Base-by-base conservation (phyloP, 2,797 vertebrate species). In the Vultur gryphus region DNA sequence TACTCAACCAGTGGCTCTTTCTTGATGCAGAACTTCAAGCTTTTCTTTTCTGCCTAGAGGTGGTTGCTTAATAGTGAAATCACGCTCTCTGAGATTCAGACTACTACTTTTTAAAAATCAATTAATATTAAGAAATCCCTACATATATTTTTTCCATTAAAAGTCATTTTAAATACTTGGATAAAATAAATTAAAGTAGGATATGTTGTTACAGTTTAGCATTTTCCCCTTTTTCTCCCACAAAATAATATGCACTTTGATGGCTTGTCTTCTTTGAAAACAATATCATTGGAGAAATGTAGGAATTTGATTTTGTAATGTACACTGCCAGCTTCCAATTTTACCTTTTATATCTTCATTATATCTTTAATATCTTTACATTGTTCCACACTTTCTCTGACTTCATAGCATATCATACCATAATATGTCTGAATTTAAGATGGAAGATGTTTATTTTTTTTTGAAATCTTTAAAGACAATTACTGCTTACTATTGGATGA, bases 131-230 rank as follows among this genome's bases (percentile, higher is more conserved):
- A 48, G 52, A 76, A 71, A 17, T 1, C 0, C 7, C 3, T 39
- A 1, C 21, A 2, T 43, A 8, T 26, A 16, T 43, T n/a, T 52
- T 54, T 78, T 19, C 5, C 7, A 15, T 29, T 23, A 72, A 61
- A 85, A 49, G 1, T 43, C 0, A 49, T 55, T 69, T 72, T 14
- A 29, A 82, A 64, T 43, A n/a, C 2, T n/a, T 55, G 4, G 2
- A n/a, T 52, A 44, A 43, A 88, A 69, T 35, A 69, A 66, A 39
- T 35, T 43, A 20, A 54, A 29, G 4, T 9, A 35, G 2, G 3
- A n/a, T 54, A n/a, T 35, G 1, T 11, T 62, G 24, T 44, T 33
- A 17, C 2, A 39, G 1, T 69, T 65, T 35, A 66, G 0, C 6
- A 44, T 58, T 84, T 73, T 11, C 33, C 11, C 2, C 13, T 58